Evolutionary conservation across 92 coral and sea anemone genomes (phyloP), one percentile per base, ranked within the genome.

Genomic region (Parazoanthus darwini): DNA sequence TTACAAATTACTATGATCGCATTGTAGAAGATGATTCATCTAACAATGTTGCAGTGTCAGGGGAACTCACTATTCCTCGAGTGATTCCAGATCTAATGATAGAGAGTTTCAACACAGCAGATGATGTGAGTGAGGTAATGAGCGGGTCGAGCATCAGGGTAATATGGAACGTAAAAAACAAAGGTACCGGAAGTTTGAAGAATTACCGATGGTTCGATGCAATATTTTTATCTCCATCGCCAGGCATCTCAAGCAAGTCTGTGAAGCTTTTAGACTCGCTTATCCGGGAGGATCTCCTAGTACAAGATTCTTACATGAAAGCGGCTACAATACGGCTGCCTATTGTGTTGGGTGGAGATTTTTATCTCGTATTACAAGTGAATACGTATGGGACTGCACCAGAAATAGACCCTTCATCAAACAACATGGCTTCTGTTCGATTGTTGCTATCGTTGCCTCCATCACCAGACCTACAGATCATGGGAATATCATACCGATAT

Each of bases 101-200:
- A 16, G 79, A 82, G 66, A 89, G 79, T 35, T 70, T 93, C 38
- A 81, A 76, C 11, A n/a, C 93, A 74, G 65, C 26, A 75, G 38
- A 84, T 54, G 43, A 51, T 5, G n/a, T 72, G 51, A 54, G 42
- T 8, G 78, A 71, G 6, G 9, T 90, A 3, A 63, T 81, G 39
- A 90, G 94, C 33, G 96, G 91, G 16, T 79, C 91, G 16, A 38
- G 37, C 7, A 36, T 93, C 3, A 89, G 44, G n/a, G 88, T 92
- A 22, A 42, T 15, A 10, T 93, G 96, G 96, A 91, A 63, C 8
- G 96, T 93, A 25, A 85, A 74, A 83, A 93, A 93, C 82, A 85
- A 71, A 18, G 96, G 96, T 6, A 66, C 87, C 3, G 94, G 94
- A 80, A 80, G 88, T 39, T 85, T 92, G 26, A 75, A 87, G 79